Base-by-base conservation (phyloP, 1,140 invertebrate genomes). In the Caenorhabditis inopinata region DNA sequence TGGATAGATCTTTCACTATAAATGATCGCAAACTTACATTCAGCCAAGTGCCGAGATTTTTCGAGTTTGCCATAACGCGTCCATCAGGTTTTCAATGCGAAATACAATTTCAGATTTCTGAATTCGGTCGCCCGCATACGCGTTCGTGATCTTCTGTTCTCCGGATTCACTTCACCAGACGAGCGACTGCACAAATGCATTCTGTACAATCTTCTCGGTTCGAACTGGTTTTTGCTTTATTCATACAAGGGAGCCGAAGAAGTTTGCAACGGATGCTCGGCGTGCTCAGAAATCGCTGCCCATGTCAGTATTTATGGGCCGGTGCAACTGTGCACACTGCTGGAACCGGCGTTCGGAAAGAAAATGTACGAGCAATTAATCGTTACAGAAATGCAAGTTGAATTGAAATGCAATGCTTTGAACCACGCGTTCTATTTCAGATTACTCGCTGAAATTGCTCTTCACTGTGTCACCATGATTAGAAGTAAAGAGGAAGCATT, bases 81-180 rank as follows among this genome's bases (percentile, higher is more conserved):
- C n/a, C 38, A 7, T 42, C 38, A 42, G 14, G 5, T 42, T 14
- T 42, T 42, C 38, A 42, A 42, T 7, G 14, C 5, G 5, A 7
- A 7, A 42, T 42, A 42, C 14, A 11, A 25, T 53, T 53, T 25
- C 27, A 62, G 53, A 18, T 68, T 68, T 25, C 38, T 68, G n/a
- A 68, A 68, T 68, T 38, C 29, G 1, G 58, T 68, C 32, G 58
- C 58, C 38, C 58, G 58, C 4, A 68, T 68, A 38, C 58, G 58
- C 9, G 58, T 68, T 9, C 58, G 58, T 21, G 32, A 68, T 68
- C 58, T 68, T 38, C 58, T 68, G n/a, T 68, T 68, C n/a, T 68
- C 58, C 16, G 58, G 58, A 7, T 68, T 68, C 58, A 68, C 32
- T 11, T 38, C 29, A 21, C 29, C 58, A 18, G 32, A 68, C 21